Percentiles rank a stretch among this genome's conserved stretches.
These are phyloP conservation scores for Buteo buteo DNA, from an alignment of 2,113 vertebrate species.

Conservation along the genomic window DNA sequence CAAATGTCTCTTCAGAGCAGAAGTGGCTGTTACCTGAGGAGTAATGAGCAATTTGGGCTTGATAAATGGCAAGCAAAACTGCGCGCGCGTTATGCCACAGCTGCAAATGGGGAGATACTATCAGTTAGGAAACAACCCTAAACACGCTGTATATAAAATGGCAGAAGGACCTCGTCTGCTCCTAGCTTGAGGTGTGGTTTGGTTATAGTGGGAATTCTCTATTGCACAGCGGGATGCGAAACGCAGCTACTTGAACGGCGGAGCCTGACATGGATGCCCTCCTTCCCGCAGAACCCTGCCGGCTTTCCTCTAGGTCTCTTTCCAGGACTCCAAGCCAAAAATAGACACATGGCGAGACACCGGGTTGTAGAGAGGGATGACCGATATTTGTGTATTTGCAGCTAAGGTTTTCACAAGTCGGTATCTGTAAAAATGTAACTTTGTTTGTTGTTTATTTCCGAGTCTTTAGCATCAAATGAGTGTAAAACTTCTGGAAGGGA, in stretches of 20 bases:
- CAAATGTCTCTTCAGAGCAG: background rate
- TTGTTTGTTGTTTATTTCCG: background rate
- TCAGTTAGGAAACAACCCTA: background rate
- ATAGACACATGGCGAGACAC: rapidly evolving
- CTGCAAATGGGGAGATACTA: rapidly evolving
- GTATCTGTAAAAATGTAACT: background rate
- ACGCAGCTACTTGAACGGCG: background rate
- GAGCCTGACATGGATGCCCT: background rate
- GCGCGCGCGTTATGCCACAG: background rate
- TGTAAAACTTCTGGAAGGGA: background rate
- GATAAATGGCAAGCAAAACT: background rate
- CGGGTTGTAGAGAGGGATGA: background rate
- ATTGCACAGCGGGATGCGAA: background rate
- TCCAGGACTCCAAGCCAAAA: background rate
- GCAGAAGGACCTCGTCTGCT: background rate
- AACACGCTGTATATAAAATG: background rate
- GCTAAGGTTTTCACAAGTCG: background rate
- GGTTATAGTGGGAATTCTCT: background rate
- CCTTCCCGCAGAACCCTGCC: background rate
- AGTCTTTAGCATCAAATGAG: background rate
- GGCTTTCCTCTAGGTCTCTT: background rate
- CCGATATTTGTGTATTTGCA: background rate
- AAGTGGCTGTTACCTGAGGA: background rate
- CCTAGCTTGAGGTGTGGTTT: background rate
- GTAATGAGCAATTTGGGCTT: background rate